Evolutionary conservation across 1,140 invertebrate genomes (phyloP).

Genomic region (Megathymus violae): DNA sequence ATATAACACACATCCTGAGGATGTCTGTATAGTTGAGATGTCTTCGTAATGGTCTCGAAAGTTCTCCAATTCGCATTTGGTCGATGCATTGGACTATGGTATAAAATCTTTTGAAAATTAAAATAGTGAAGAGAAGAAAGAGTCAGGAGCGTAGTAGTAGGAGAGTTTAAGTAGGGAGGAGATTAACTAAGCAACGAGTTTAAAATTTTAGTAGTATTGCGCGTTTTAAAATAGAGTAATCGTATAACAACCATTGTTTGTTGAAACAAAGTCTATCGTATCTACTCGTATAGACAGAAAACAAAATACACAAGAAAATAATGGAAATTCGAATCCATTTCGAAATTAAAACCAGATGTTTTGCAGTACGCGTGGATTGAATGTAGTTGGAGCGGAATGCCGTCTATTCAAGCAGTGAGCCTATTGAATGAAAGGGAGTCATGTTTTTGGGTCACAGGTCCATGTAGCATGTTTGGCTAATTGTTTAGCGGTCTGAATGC

Average conservation of each 20-base stretch:
- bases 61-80: too few species aligned
- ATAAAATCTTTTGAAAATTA: too few species aligned
- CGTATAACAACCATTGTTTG: neutral
- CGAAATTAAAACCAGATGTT: constrained; percentile 4
- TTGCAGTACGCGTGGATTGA: neutral
- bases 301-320: neutral
- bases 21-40: too few species aligned
- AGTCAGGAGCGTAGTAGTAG: too few species aligned
- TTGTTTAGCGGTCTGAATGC: neutral
- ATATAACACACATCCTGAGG: too few species aligned
- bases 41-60: too few species aligned
- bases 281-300: neutral
- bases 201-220: too few species aligned
- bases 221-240: too few species aligned
- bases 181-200: too few species aligned
- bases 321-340: neutral
- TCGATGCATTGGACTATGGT: too few species aligned
- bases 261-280: neutral
- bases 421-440: constrained; percentile 5
- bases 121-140: too few species aligned
- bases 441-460: constrained; percentile 1
- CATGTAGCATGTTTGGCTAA: neutral
- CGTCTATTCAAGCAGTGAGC: neutral
- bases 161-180: too few species aligned
- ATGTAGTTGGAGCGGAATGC: neutral